Evolutionary conservation across 1,140 invertebrate species (phyloP).

Genomic region (Spodoptera frugiperda): DNA sequence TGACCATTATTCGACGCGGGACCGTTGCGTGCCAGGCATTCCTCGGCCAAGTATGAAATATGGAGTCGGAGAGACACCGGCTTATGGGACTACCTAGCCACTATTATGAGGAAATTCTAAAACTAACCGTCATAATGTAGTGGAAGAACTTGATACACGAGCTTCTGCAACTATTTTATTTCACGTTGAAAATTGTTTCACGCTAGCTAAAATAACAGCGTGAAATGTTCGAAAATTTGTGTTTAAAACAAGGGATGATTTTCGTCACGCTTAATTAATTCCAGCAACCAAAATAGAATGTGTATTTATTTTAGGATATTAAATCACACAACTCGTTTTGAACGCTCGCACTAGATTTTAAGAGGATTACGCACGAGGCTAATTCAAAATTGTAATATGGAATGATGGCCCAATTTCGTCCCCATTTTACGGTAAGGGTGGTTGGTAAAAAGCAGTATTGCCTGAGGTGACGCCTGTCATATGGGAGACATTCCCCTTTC

Average conservation of each 20-base stretch:
- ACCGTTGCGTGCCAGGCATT: conserved; percentile 69
- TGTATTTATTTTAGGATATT: conserved; percentile 16
- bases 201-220: conserved; percentile 28
- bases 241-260: conserved; percentile 49
- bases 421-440: conserved; percentile 58
- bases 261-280: conserved; percentile 50
- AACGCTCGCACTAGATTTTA: conserved; percentile 17
- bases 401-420: conserved; percentile 68
- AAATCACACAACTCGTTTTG: conserved; percentile 22
- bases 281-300: not conserved
- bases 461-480: conserved; percentile 65
- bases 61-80: conserved; percentile 63
- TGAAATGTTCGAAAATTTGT: conserved; percentile 21
- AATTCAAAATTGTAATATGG: conserved; percentile 47
- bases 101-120: conserved; percentile 70
- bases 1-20: conserved; percentile 71
- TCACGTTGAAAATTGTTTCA: conserved; percentile 31
- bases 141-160: conserved; percentile 29
- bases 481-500: conserved; percentile 66
- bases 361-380: conserved; percentile 40
- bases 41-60: conserved; percentile 69
- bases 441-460: conserved; percentile 57
- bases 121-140: conserved; percentile 56
- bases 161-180: conserved; percentile 31
- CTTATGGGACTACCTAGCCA: conserved; percentile 59